A percentile compares a stretch with the other conserved stretches of the same genome.
These are phyloP conservation scores for Ctenomys sociabilis DNA, from an alignment of 2,113 vertebrate species.

Conservation along the genomic window DNA sequence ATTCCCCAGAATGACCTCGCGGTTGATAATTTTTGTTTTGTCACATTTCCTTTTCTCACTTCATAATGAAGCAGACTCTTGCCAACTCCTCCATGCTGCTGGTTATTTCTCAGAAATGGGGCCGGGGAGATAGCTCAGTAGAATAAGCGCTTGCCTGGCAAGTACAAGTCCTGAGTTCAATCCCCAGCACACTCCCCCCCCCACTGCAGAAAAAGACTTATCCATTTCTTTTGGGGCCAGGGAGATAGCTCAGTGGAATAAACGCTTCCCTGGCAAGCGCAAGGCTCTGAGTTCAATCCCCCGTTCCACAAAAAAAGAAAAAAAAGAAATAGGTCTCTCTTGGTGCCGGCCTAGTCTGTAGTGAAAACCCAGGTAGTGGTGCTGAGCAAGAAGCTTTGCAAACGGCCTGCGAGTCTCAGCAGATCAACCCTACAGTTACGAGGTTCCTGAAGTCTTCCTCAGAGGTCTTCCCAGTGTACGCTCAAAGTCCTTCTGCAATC, in stretches of 20 bases:
- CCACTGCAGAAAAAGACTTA: too few species aligned
- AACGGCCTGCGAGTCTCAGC: background rate
- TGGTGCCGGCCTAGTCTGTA: background rate
- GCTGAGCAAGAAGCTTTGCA: conserved; percentile 23
- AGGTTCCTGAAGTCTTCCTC: background rate
- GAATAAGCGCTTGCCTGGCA: too few species aligned
- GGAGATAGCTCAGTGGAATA: too few species aligned
- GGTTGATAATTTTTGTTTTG: background rate
- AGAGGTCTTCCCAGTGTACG: background rate
- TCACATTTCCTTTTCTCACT: background rate
- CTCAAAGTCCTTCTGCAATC: background rate
- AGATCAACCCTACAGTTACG: background rate
- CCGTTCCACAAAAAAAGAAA: too few species aligned
- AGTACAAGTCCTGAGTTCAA: too few species aligned
- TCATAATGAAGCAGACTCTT: background rate
- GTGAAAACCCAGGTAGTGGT: background rate
- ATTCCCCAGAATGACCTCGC: background rate
- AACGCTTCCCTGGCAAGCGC: too few species aligned
- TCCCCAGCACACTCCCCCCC: too few species aligned
- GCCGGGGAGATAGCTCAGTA: too few species aligned
- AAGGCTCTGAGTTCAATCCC: too few species aligned
- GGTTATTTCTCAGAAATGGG: conserved; percentile 28
- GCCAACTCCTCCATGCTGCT: background rate
- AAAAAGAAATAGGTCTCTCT: background rate
- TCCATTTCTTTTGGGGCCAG: too few species aligned